phyloP scores from a whole-genome alignment of 2,113 vertebrate species.

The Muntiacus muntjak region DNA sequence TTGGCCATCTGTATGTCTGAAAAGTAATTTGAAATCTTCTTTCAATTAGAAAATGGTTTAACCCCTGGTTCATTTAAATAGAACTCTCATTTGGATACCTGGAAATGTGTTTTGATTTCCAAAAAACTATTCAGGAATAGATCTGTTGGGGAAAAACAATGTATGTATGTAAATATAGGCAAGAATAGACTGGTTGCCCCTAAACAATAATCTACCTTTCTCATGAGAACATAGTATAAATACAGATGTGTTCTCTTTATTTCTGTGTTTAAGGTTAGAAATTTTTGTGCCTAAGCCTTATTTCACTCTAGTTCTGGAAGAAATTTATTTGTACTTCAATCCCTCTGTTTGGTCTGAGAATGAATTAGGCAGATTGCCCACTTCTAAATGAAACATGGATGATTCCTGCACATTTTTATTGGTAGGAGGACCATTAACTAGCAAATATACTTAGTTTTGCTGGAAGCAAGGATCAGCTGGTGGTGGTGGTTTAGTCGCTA shows the following conservation, averaged over 20 bases:
- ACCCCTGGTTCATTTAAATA: constrained; percentile 23
- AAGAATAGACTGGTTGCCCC: not conserved
- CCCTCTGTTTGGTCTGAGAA: not conserved
- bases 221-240: not conserved
- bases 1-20: not conserved
- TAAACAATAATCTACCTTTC: not conserved
- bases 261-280: not conserved
- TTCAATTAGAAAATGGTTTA: constrained; percentile 24
- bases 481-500: not conserved
- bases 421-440: not conserved
- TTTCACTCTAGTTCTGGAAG: not conserved
- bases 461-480: not conserved
- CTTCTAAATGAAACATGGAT: not conserved
- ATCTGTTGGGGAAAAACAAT: constrained; percentile 1
- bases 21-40: not conserved
- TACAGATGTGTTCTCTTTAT: not conserved
- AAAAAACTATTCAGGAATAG: not conserved
- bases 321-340: not conserved
- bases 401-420: not conserved
- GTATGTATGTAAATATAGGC: not conserved
- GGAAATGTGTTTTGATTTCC: constrained; percentile 26
- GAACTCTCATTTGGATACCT: not conserved
- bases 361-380: not conserved
- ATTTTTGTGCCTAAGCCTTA: not conserved
- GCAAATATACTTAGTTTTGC: not conserved